Evolutionary conservation across 2,888 invertebrate genomes (phyloP), one percentile per base, ranked within the genome.

Genomic region (Oscheius sp.): DNA sequence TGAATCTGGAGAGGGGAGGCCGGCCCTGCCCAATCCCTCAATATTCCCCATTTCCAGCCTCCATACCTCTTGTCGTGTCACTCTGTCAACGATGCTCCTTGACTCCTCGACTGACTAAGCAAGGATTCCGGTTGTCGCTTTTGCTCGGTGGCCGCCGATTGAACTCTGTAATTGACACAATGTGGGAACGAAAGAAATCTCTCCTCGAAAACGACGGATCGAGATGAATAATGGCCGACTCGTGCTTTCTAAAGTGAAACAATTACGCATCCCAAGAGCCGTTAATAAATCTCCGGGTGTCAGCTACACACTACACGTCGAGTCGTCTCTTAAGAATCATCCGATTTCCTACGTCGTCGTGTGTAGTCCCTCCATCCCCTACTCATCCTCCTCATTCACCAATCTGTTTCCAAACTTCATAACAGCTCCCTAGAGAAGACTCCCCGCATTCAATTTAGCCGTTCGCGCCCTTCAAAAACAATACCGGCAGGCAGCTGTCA

Each of bases 361-460:
- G 36, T 36, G 36, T 36, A 17, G 14, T 41, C 12, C 41, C 41
- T 41, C 2, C 41, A 4, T 20, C 4, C 20, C 20, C 14, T 3
- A 12, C 20, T 14, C 41, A 17, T 12, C 41, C 41, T 20, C 41
- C 28, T 24, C 30, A 14, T 50, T 50, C 59, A 59, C 70, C 70
- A 62, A 73, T 68, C 68, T 71, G 67, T 59, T 59, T 44, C 44
- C 59, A 59, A 56, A 59, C 67, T 67, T 63, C 70, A 72, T 75
- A 75, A 75, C 72, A 70, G 74, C 70, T 72, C 74, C 74, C 74
- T 71, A 62, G 72, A 72, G 74, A 26, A 12, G 61, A 65, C n/a
- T n/a, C n/a, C n/a, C 69, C 71, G 68, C 62, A 75, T 75, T 75
- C 74, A 75, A 75, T 75, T 75, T 72, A 66, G 69, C 61, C 36